Evolutionary conservation across 2,113 vertebrate genomes (phyloP).

Genomic region (Xiphias gladius): DNA sequence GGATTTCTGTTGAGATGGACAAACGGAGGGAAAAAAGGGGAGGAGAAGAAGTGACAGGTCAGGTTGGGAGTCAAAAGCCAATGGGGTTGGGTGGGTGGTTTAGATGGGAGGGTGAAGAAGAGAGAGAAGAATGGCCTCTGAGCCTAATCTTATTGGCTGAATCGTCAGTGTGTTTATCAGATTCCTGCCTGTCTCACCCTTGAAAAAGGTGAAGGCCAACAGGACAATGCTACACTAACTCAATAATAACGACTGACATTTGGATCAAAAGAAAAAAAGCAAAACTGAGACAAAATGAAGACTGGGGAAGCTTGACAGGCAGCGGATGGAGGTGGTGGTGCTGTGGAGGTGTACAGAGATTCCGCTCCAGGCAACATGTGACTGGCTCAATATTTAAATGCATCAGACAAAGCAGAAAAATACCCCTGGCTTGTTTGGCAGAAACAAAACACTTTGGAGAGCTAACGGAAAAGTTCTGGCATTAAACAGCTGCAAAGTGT

Average conservation of each 20-base stretch:
- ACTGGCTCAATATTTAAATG: slow-evolving; percentile 63
- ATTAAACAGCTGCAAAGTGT: slow-evolving; percentile 44
- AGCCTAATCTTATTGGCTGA: too few relatives aligned
- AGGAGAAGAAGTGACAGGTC: not conserved
- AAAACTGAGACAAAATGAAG: slow-evolving; percentile 3
- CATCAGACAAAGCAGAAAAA: slow-evolving; percentile 69
- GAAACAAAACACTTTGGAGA: not conserved
- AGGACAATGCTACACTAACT: not conserved
- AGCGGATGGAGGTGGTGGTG: not conserved
- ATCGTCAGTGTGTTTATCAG: not conserved
- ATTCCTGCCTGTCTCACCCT: not conserved
- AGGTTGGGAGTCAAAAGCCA: slow-evolving; percentile 1
- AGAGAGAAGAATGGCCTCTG: not conserved
- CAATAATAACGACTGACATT: slow-evolving; percentile 38
- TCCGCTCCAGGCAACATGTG: slow-evolving; percentile 50
- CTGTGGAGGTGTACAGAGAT: slow-evolving; percentile 3
- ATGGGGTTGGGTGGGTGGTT: not conserved
- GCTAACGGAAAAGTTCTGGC: slow-evolving; percentile 35
- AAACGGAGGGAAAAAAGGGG: not conserved
- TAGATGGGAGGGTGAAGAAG: not conserved
- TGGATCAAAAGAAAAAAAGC: slow-evolving; percentile 20
- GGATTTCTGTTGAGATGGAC: slow-evolving; percentile 83
- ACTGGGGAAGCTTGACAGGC: not conserved
- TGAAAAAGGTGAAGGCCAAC: slow-evolving; percentile 1
- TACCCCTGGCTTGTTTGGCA: slow-evolving; percentile 16